Evolutionary conservation across 2,888 invertebrate genomes (phyloP), one percentile per base, ranked within the genome.

Genomic region (Mesopsocus fuscifrons): DNA sequence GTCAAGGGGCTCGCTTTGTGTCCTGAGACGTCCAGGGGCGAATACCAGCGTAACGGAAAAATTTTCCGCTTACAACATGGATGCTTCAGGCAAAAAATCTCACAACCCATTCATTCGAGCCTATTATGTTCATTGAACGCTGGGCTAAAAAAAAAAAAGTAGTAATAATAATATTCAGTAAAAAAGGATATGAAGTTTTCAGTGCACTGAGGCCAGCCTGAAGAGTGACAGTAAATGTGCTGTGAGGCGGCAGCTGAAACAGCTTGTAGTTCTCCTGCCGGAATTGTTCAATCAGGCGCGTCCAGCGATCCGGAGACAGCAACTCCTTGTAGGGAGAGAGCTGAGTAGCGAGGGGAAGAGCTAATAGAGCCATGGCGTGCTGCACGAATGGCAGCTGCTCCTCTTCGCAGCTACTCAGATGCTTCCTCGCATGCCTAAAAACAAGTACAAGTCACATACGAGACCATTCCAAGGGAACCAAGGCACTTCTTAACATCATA

Each of bases 191-290:
- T 69, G 89, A 91, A 49, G 94, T 94, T 63, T 98, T 97, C 44
- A 95, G 69, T 23, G 95, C 88, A 15, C 94, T 89, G 16, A 97
- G 68, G 0, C 97, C 97, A 40, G 91, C 87, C 59, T 89, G 94
- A 47, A 94, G 68, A 21, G 87, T 78, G 2, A 88, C 88, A 26
- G 89, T 85, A 57, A 98, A 83, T 41, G 91, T 82, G 22, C 94
- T 85, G 53, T 87, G 82, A 42, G 78, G 76, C 43, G 88, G 85
- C 32, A 98, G 68, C 64, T 97, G 95, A 63, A 91, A 92, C 48
- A 97, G 71, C 47, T 88, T 77, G 58, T 85, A 91, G 64, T 95
- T 94, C 62, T 94, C 95, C 54, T 78, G 74, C 31, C 94, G 74
- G 65, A 98, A 98, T 64, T 92, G 85, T 49, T 76, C 69, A 48